Evolutionary conservation across 2,113 vertebrate species (phyloP), one percentile per base, ranked within the genome.

Genomic region (Pionites leucogaster): DNA sequence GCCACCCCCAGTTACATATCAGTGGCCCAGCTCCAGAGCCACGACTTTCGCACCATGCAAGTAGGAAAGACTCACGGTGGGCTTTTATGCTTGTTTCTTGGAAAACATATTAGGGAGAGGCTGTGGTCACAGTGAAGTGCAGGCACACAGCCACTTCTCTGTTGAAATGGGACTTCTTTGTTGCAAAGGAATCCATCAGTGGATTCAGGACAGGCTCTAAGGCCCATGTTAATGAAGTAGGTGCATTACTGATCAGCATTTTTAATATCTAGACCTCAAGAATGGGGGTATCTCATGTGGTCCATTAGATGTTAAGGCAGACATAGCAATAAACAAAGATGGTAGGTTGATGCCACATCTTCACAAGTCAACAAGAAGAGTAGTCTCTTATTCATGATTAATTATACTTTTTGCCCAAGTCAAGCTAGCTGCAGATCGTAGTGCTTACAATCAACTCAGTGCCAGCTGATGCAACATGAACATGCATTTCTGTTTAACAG

Each of bases 1-100:
- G 82, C 72, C n/a, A 0, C 55, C 92, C 85, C 77, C 80, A 35
- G 86, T 11, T 39, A 74, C 0, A 1, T 65, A 49, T 68, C 27
- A 22, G 81, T 41, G 81, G 77, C 89, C 77, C 93, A 72, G 77
- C 65, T 70, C 82, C 89, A 88, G 80, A 81, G 52, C 49, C 80
- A 53, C 31, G 8, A 2, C 39, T 53, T 35, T 33, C 10, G 60
- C 75, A 65, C 33, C 13, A 7, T 9, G 42, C 59, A 10, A 27
- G 68, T 19, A 41, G 59, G 57, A 47, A n/a, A 88, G 64, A 39
- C 29, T 86, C 24, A 29, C 9, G 0, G 0, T 11, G 39, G 17
- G 31, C 3, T 6, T 28, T 69, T 52, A 37, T 11, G 4, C 35
- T 86, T 46, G 60, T 31, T 24, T 31, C 52, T 47, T 47, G 76